These are phyloP conservation scores for Clinocottus analis DNA, from an alignment of 2,113 vertebrate genomes.

Conservation along the genomic window DNA sequence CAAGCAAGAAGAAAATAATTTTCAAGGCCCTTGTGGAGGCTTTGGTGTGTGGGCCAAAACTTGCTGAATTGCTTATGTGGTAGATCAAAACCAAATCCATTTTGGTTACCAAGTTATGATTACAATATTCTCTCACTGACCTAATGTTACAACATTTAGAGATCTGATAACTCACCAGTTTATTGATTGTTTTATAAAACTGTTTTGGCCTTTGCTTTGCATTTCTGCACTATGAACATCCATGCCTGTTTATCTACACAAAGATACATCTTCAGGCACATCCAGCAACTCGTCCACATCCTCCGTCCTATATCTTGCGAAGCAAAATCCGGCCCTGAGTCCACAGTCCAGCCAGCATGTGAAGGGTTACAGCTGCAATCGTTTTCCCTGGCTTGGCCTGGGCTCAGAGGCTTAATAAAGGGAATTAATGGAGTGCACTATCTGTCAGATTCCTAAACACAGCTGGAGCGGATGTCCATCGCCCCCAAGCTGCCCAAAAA, in stretches of 20 bases:
- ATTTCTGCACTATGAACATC: not conserved
- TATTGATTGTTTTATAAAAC: not conserved
- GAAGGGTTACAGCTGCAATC: conserved; percentile 83
- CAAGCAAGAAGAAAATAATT: conserved; percentile 79
- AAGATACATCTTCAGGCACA: conserved; percentile 16
- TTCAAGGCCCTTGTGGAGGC: conserved; percentile 74
- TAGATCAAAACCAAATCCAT: conserved; percentile 61
- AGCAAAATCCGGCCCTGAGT: conserved; percentile 54
- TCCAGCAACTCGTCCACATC: conserved; percentile 27
- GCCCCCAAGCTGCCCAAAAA: conserved; percentile 78
- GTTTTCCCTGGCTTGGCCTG: conserved; percentile 79
- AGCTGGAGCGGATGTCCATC: conserved; percentile 86
- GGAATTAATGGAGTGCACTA: conserved; percentile 87
- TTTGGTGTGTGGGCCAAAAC: conserved; percentile 79
- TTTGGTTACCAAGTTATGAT: conserved; percentile 63
- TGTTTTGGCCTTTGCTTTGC: not conserved
- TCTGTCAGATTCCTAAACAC: conserved; percentile 88
- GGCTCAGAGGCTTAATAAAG: conserved; percentile 86
- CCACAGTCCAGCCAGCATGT: conserved; percentile 63
- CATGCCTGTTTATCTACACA: conserved; percentile 15
- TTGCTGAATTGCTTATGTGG: conserved; percentile 71
- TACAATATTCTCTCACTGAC: conserved; percentile 51
- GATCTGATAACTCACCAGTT: conserved; percentile 43
- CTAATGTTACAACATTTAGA: conserved; percentile 49
- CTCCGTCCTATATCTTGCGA: conserved; percentile 19